Conservation (phyloP, 2,797 vertebrate species). For the Gallinago solitaria region DNA sequence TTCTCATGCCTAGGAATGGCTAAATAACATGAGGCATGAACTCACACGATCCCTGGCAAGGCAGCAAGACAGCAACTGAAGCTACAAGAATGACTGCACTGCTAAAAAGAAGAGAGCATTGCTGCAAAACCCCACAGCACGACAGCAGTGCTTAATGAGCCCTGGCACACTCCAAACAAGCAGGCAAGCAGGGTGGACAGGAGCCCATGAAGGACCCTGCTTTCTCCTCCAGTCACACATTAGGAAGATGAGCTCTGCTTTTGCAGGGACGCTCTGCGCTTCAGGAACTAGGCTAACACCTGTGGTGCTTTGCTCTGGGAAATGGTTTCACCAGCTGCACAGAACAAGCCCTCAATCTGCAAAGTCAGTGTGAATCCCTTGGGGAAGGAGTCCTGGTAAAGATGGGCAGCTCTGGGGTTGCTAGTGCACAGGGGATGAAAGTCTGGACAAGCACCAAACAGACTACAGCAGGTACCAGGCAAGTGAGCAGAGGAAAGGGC, state of each 20-base stretch:
- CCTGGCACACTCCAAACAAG: not conserved
- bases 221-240: rapidly evolving
- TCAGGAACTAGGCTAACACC: not conserved
- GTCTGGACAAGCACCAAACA: not conserved
- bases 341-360: not conserved
- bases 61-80: not conserved
- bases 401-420: not conserved
- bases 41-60: not conserved
- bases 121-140: not conserved
- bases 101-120: not conserved
- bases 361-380: not conserved
- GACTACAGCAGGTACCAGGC: not conserved
- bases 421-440: not conserved
- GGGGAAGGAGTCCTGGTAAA: not conserved
- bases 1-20: not conserved
- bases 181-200: not conserved
- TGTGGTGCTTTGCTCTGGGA: not conserved
- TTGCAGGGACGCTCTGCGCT: not conserved
- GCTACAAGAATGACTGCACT: not conserved
- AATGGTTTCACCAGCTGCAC: not conserved
- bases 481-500: not conserved
- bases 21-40: not conserved
- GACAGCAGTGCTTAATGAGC: not conserved
- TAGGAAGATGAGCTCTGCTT: not conserved
- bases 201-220: not conserved